Percentiles rank a stretch among this genome's conserved stretches.
Evolutionary conservation across 2,888 invertebrate species (phyloP).

Genomic region (Theodoxus fluviatilis): DNA sequence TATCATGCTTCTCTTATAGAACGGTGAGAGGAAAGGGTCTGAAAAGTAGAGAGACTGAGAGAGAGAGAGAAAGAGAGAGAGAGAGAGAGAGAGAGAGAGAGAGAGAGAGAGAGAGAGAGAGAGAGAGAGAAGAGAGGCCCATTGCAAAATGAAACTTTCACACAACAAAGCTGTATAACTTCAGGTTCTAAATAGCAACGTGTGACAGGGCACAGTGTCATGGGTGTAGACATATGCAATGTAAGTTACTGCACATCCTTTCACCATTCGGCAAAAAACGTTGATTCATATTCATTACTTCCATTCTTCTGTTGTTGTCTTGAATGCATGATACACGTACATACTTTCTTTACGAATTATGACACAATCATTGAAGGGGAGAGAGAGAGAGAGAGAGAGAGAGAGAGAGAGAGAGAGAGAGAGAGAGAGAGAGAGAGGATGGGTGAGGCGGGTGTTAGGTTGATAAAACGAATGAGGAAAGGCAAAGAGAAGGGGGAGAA

Average conservation of each 20-base stretch:
- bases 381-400: slow-evolving; percentile 12
- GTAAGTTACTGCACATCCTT: no score
- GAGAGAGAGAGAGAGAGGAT: neutral
- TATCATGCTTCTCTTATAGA: no score
- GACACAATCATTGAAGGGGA: slow-evolving; percentile 8
- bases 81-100: slow-evolving; percentile 1
- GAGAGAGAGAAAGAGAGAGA: slow-evolving; percentile 2
- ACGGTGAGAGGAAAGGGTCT: neutral
- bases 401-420: slow-evolving; percentile 5
- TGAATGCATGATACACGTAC: no score
- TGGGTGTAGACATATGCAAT: no score
- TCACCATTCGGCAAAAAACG: no score
- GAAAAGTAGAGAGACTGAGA: slow-evolving; percentile 22
- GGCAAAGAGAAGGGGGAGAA: neutral
- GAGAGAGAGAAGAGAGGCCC: neutral
- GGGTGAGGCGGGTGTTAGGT: neutral
- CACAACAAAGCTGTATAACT: no score
- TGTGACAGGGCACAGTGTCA: no score
- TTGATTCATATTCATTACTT: no score
- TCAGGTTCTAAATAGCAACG: no score
- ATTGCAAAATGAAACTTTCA: neutral
- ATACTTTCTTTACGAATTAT: no score
- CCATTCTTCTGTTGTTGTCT: no score
- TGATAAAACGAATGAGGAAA: neutral
- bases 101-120: neutral